Evolutionary conservation across 2,888 invertebrate genomes (phyloP).

Genomic region (Eristalis tenax): DNA sequence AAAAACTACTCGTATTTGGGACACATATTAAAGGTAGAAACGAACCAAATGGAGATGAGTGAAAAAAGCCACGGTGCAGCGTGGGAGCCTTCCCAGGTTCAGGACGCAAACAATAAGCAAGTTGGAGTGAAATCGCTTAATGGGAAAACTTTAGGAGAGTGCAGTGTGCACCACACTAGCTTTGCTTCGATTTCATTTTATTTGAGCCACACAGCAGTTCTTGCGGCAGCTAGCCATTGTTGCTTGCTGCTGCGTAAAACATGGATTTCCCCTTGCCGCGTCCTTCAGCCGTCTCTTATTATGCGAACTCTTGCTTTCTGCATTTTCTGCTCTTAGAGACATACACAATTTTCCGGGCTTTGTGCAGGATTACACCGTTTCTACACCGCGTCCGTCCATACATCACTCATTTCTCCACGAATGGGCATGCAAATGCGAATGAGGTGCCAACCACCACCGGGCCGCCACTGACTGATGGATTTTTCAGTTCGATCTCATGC

Average conservation of each 20-base stretch:
- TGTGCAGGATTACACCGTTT: constrained; percentile 8
- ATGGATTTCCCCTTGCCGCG: constrained; percentile 22
- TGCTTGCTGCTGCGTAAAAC: constrained; percentile 63
- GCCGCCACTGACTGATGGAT: not conserved
- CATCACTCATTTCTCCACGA: constrained; percentile 6
- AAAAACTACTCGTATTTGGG: constrained; percentile 37
- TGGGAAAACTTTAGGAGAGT: constrained; percentile 64
- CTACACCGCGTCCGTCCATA: constrained; percentile 27
- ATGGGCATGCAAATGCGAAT: not conserved
- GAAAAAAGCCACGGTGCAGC: not conserved
- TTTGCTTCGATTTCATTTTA: constrained; percentile 46
- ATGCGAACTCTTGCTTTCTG: constrained; percentile 12
- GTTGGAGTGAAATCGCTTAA: constrained; percentile 65
- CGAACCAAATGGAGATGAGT: constrained; percentile 34
- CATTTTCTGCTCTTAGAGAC: constrained; percentile 31
- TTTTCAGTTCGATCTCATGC: not conserved
- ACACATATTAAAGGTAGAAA: constrained; percentile 60
- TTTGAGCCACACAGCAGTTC: constrained; percentile 40
- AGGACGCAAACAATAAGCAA: constrained; percentile 65
- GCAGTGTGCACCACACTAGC: constrained; percentile 23
- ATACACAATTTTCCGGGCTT: constrained; percentile 35
- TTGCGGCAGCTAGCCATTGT: constrained; percentile 48
- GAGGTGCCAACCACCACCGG: not conserved
- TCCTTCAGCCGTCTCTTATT: constrained; percentile 17
- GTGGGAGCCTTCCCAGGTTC: not conserved